Percentiles rank a stretch among this genome's conserved stretches.
phyloP scores from a whole-genome alignment of 92 coral and sea anemone species.

The Parazoanthus darwini region DNA sequence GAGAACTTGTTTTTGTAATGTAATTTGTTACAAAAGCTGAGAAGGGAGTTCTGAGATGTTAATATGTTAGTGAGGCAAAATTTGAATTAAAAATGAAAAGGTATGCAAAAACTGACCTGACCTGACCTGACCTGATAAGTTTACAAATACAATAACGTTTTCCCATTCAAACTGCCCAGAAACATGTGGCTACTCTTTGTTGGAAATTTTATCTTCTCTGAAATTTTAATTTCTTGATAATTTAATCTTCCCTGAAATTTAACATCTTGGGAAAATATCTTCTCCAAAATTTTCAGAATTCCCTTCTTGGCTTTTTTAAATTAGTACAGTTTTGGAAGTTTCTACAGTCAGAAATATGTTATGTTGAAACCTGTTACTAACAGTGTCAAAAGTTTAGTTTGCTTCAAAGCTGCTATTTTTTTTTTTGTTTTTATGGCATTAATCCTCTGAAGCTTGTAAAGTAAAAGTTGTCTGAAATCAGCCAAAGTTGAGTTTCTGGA shows the following conservation, averaged over 20 bases:
- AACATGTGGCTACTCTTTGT: constrained; percentile 5
- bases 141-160: not conserved
- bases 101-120: not conserved
- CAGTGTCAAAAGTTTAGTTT: not conserved
- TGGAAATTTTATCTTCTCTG: not conserved
- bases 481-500: not conserved
- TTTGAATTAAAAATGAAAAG: not conserved
- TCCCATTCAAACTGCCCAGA: not conserved
- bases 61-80: not conserved
- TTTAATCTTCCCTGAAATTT: not conserved
- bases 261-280: not conserved
- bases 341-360: not conserved
- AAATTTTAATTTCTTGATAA: not conserved
- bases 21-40: constrained; percentile 2
- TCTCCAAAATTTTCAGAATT: no score
- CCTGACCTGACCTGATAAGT: not conserved
- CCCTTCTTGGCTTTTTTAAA: not conserved
- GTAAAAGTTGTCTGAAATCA: not conserved
- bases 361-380: constrained; percentile 10
- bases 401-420: not conserved
- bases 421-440: not conserved
- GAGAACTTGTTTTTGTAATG: not conserved
- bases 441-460: not conserved
- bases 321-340: not conserved
- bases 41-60: not conserved